These are phyloP conservation scores for Muscicapa striata DNA, from an alignment of 2,797 vertebrate genomes.

Conservation along the genomic window DNA sequence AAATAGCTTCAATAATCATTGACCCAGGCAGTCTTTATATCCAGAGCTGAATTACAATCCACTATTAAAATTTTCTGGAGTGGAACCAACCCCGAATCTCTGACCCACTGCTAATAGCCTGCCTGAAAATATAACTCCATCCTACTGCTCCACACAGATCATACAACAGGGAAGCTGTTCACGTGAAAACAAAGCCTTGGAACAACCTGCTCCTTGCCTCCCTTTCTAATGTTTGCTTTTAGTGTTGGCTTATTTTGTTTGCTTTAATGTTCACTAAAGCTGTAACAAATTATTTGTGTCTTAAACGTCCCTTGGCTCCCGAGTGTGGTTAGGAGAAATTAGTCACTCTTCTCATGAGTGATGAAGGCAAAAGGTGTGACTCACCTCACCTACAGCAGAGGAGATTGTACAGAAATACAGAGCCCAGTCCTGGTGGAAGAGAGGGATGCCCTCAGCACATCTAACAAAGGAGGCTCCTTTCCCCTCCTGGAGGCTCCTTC, in stretches of 20 bases:
- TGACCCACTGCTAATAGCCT: constrained; percentile 20
- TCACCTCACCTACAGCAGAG: background rate
- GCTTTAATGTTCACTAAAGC: background rate
- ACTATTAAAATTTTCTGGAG: constrained; percentile 41
- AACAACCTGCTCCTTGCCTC: background rate
- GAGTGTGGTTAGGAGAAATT: background rate
- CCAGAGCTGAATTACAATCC: constrained; percentile 4
- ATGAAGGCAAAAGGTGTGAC: background rate
- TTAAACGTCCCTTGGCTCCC: background rate
- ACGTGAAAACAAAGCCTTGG: background rate
- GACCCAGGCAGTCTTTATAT: constrained; percentile 10
- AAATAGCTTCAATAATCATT: constrained; percentile 19
- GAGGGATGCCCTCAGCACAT: background rate
- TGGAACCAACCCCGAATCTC: constrained; percentile 6
- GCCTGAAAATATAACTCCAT: constrained; percentile 12
- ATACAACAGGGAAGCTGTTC: background rate
- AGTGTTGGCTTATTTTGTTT: background rate
- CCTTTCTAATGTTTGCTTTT: background rate
- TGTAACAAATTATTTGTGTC: background rate
- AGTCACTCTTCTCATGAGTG: background rate
- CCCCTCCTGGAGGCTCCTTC: background rate
- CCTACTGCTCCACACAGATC: background rate
- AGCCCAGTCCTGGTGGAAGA: background rate
- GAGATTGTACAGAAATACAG: background rate
- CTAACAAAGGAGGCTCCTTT: background rate